These are phyloP conservation scores for Panonychus citri DNA, from an alignment of 1,140 invertebrate species.

Conservation along the genomic window DNA sequence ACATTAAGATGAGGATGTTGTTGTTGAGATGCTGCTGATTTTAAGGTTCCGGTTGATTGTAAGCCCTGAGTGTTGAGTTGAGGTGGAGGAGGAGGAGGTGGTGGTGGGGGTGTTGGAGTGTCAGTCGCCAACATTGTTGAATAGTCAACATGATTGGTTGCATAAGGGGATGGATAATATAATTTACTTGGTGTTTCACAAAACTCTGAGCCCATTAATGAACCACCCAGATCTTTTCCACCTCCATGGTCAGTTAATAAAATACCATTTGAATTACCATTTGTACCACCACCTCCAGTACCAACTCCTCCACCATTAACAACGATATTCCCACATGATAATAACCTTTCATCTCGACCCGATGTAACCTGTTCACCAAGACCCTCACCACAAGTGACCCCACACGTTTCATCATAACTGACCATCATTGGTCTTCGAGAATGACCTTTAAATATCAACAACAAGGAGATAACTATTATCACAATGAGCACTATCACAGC, in stretches of 20 bases:
- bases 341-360: neutral
- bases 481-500: conserved; percentile 3
- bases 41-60: no score
- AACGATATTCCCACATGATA: neutral
- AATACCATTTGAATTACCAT: neutral
- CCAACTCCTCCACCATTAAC: neutral
- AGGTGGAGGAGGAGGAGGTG: neutral
- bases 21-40: no score
- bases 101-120: neutral
- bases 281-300: neutral
- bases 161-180: neutral
- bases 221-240: neutral
- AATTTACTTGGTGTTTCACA: neutral
- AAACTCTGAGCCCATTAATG: neutral
- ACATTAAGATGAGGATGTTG: no score
- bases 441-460: neutral
- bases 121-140: neutral
- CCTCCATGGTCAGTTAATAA: neutral
- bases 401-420: neutral
- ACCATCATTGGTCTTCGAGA: neutral
- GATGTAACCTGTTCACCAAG: neutral
- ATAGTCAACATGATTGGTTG: neutral
- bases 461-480: neutral
- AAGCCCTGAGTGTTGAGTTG: neutral
- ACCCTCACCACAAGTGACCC: neutral